Base-by-base conservation (phyloP, 2,113 vertebrate genomes). In the Gopherus evgoodei region DNA sequence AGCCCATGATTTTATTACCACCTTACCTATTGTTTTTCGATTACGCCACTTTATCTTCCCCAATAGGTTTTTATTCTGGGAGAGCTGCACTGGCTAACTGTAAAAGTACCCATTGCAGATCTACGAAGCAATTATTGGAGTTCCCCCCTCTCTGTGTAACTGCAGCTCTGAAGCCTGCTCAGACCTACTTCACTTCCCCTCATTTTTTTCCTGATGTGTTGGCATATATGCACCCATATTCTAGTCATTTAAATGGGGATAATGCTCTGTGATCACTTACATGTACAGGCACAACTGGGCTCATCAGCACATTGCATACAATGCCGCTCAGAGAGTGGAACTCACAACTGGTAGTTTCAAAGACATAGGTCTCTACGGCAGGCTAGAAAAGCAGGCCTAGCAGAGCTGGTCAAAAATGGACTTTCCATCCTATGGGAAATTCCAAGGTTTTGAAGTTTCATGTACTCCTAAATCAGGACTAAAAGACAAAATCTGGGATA, bases 341-440 rank as follows among this genome's bases (percentile, higher is more conserved):
- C 53, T 25, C 79, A 47, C 57, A 50, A 6, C 53, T 21, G 78
- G 35, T 79, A 57, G 86, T 79, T 91, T 88, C 29, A 53, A 50
- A 65, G 19, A 42, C 44, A 88, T 84, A 25, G 24, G 72, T 50
- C 78, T 86, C 52, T 83, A 5, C 35, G 78, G 56, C 88, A 94
- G 75, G 47, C 53, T 2, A 81, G 65, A 87, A 72, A 91, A 83
- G 8, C 13, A 11, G 54, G 3, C 53, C 1, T 86, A 42, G 22
- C 22, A 76, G 72, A 76, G 72, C 21, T 25, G 22, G 42, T 76
- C 38, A 76, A 44, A 38, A 76, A 76, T 44, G 9, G 38, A 44
- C 94, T 93, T 95, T 96, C 95, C 90, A 86, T 42, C 44, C 11
- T 44, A 72, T 44, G 82, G 89, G 88, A 96, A 96, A 81, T n/a